phyloP scores from a whole-genome alignment of 2,888 invertebrate genomes.

The Latheticus oryzae region DNA sequence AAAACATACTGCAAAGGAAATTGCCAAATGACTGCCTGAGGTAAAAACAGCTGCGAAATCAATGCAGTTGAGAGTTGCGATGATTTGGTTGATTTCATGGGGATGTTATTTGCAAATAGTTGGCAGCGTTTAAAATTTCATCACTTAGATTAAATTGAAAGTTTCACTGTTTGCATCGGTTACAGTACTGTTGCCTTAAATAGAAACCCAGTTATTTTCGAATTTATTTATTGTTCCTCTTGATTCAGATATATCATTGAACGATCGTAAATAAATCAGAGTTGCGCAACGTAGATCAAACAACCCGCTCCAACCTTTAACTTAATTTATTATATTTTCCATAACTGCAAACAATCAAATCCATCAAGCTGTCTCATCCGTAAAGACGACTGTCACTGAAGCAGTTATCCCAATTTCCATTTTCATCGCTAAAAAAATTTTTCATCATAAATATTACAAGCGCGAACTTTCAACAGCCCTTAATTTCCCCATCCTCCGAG shows the following conservation, averaged over 20 bases:
- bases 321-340: constrained; percentile 28
- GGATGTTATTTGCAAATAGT: constrained; percentile 8
- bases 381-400: constrained; percentile 19
- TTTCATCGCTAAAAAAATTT: neutral
- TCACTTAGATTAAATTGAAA: neutral
- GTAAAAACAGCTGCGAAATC: constrained; percentile 4
- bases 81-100: constrained; percentile 6
- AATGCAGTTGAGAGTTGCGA: constrained; percentile 2
- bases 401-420: constrained; percentile 15
- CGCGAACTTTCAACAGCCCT: constrained; percentile 7
- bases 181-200: neutral
- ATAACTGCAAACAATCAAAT: constrained; percentile 16
- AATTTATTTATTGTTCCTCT: no score
- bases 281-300: constrained; percentile 27
- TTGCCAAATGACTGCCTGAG: constrained; percentile 1
- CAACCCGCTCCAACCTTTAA: constrained; percentile 11
- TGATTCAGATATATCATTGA: constrained; percentile 18
- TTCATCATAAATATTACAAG: constrained; percentile 4
- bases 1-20: constrained; percentile 1
- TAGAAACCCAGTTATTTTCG: neutral
- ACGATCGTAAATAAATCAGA: constrained; percentile 30
- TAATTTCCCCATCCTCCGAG: neutral
- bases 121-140: constrained; percentile 1
- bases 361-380: constrained; percentile 17
- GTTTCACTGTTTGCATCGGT: neutral